A percentile compares a stretch with the other conserved stretches of the same genome.
These are phyloP conservation scores for Coremacera marginata DNA, from an alignment of 2,888 invertebrate species.

Conservation along the genomic window DNA sequence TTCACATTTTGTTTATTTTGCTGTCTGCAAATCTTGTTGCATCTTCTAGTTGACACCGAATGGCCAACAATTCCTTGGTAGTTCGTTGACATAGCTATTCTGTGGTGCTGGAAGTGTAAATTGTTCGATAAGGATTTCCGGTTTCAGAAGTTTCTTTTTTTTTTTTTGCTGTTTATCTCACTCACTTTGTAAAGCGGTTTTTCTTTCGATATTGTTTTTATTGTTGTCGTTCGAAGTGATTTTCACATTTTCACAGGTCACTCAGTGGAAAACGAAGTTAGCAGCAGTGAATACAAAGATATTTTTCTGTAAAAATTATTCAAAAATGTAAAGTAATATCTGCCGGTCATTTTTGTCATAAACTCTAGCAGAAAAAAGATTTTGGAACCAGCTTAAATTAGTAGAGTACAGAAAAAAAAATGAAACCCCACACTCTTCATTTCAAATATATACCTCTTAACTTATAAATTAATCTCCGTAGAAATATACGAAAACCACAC, in stretches of 20 bases:
- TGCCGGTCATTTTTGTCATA: too few relatives aligned
- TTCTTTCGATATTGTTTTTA: not conserved
- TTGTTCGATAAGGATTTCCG: constrained; percentile 43
- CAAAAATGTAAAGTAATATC: not conserved
- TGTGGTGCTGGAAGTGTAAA: constrained; percentile 36
- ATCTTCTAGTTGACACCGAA: constrained; percentile 18
- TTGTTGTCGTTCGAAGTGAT: not conserved
- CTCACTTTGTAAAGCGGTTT: not conserved
- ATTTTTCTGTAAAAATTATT: not conserved
- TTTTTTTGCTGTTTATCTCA: not conserved
- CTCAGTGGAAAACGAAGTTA: not conserved
- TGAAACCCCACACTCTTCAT: too few relatives aligned
- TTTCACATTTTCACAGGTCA: not conserved
- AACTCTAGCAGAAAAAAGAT: too few relatives aligned
- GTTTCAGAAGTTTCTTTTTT: constrained; percentile 1
- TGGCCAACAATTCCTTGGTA: not conserved
- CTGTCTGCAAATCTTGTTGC: constrained; percentile 15
- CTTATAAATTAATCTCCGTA: not conserved
- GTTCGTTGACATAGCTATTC: not conserved
- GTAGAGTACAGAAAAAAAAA: too few relatives aligned
- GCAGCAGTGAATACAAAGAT: not conserved
- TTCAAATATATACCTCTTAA: too few relatives aligned
- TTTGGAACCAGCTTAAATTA: too few relatives aligned
- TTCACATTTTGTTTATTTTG: constrained; percentile 6
- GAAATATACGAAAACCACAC: too few relatives aligned